Evolutionary conservation across 2,113 vertebrate genomes (phyloP).

Genomic region (Oryzias javanicus): DNA sequence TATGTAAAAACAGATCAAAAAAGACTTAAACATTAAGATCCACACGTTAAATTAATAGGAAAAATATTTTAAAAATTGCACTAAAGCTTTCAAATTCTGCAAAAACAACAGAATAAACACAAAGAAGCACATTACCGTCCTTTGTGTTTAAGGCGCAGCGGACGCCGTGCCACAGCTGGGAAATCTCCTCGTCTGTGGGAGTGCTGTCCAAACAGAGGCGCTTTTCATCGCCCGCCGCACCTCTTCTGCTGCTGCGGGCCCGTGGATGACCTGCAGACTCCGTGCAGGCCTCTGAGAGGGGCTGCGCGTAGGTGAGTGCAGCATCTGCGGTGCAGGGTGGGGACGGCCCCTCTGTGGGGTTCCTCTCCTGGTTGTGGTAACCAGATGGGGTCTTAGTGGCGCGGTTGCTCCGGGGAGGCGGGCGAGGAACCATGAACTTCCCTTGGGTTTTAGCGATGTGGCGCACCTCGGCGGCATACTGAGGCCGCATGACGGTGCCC

Average conservation of each 20-base stretch:
- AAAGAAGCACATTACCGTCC: conserved; percentile 64
- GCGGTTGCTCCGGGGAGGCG: conserved; percentile 70
- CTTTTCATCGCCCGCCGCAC: conserved; percentile 61
- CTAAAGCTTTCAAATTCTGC: too few species aligned
- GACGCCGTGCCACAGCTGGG: conserved; percentile 73
- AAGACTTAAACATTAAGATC: background rate
- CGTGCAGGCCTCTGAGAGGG: conserved; percentile 51
- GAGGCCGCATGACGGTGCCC: conserved; percentile 71
- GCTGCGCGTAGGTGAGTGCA: conserved; percentile 35
- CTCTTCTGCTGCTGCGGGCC: conserved; percentile 23
- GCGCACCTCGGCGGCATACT: conserved; percentile 71
- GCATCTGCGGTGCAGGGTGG: conserved; percentile 41
- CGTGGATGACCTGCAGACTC: conserved; percentile 65
- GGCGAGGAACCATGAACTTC: conserved; percentile 75
- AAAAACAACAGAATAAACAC: too few species aligned
- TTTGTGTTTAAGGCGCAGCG: conserved; percentile 69
- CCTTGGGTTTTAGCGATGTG: conserved; percentile 70
- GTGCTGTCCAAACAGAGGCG: conserved; percentile 68
- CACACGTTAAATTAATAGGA: too few species aligned
- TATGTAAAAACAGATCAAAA: background rate
- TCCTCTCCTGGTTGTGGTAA: conserved; percentile 47
- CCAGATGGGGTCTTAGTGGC: conserved; percentile 26
- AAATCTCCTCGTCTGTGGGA: conserved; percentile 84
- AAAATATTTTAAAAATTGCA: too few species aligned
- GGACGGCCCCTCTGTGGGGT: conserved; percentile 41